These are phyloP conservation scores for Hemistola chrysoprasaria DNA, from an alignment of 2,888 invertebrate genomes.

Conservation along the genomic window DNA sequence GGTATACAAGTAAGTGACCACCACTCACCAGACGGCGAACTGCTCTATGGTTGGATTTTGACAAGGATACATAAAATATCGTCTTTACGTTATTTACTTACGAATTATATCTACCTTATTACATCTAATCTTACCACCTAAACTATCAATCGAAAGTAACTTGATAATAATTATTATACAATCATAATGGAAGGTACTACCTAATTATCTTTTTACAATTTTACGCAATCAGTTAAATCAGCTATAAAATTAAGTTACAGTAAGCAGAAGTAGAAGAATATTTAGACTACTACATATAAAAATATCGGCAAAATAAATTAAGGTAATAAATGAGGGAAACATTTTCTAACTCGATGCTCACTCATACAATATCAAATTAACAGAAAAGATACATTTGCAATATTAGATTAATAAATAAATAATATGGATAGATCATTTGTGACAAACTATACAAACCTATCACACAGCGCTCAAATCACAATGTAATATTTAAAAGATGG, in stretches of 20 bases:
- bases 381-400: constrained; percentile 47
- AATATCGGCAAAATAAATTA: constrained; percentile 47
- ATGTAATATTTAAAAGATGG: constrained; percentile 42
- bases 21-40: constrained; percentile 5
- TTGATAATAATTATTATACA: constrained; percentile 64
- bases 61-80: constrained; percentile 37
- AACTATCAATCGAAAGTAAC: constrained; percentile 60
- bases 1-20: too few species aligned
- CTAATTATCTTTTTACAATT: constrained; percentile 61
- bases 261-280: constrained; percentile 49
- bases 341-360: constrained; percentile 24
- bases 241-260: constrained; percentile 47
- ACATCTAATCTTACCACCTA: constrained; percentile 57
- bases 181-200: constrained; percentile 62
- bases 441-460: constrained; percentile 52
- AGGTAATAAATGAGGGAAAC: constrained; percentile 28
- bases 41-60: constrained; percentile 25
- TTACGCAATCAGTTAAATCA: constrained; percentile 46
- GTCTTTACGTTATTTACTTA: constrained; percentile 52
- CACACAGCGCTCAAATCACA: constrained; percentile 51
- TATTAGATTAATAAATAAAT: constrained; percentile 34
- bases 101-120: constrained; percentile 57
- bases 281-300: constrained; percentile 36
- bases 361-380: constrained; percentile 33
- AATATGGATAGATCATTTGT: constrained; percentile 61